Evolutionary conservation across 92 coral and sea anemone genomes (phyloP).

Genomic region (Epizoanthus scotinus): DNA sequence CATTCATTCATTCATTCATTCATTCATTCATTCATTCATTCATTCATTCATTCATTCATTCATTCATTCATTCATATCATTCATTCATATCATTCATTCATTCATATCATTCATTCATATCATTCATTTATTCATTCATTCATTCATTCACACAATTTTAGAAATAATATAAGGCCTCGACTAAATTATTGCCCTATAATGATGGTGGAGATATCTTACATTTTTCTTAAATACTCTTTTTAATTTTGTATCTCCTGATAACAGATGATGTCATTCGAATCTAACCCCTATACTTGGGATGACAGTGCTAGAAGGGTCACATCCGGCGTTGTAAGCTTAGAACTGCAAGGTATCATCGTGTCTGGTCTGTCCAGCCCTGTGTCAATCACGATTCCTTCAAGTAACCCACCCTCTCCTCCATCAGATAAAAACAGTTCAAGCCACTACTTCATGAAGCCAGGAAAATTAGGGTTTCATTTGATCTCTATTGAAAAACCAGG

Average conservation of each 20-base stretch:
- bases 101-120: no score
- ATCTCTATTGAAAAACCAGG: neutral
- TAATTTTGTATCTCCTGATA: neutral
- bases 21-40: no score
- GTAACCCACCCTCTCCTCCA: neutral
- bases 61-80: no score
- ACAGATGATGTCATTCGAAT: conserved; percentile 28
- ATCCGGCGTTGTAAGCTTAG: conserved; percentile 25
- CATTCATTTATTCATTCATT: no score
- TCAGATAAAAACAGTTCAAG: neutral
- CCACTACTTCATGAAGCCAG: conserved; percentile 20
- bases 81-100: no score
- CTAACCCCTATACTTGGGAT: conserved; percentile 35
- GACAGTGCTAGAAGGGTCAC: conserved; percentile 9
- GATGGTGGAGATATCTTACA: neutral
- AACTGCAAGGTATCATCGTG: conserved; percentile 1
- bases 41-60: no score
- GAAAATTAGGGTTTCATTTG: neutral
- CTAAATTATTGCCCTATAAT: neutral
- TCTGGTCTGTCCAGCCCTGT: conserved; percentile 23
- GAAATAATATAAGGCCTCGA: neutral
- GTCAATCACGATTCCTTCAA: conserved; percentile 18
- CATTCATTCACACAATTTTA: no score
- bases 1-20: no score
- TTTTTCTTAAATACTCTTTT: neutral